These are phyloP conservation scores for Orthosia cruda DNA, from an alignment of 2,888 invertebrate genomes.

Conservation along the genomic window DNA sequence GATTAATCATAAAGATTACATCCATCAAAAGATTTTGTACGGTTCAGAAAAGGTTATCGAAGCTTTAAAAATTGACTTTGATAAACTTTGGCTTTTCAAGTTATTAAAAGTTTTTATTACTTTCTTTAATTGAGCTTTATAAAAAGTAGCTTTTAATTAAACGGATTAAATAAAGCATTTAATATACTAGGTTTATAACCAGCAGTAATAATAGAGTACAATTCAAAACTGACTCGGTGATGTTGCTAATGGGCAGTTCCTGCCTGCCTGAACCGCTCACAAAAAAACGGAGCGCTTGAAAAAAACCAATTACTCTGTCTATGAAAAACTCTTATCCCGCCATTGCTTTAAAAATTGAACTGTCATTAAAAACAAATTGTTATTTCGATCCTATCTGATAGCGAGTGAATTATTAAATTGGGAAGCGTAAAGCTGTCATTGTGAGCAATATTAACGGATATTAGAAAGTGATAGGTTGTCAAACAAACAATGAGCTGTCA, in stretches of 20 bases:
- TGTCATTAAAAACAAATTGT: constrained; percentile 61
- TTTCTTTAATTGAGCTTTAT: constrained; percentile 46
- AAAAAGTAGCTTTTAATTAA: constrained; percentile 4
- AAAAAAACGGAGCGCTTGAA: constrained; percentile 63
- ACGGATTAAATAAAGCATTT: constrained; percentile 1
- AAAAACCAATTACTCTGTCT: constrained; percentile 73
- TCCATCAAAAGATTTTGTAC: constrained; percentile 73
- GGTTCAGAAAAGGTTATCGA: constrained; percentile 74
- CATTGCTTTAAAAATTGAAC: constrained; percentile 67
- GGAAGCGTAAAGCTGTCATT: constrained; percentile 49
- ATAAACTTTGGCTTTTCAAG: constrained; percentile 54
- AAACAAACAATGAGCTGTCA: constrained; percentile 63
- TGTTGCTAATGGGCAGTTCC: constrained; percentile 65
- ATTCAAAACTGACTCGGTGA: constrained; percentile 42
- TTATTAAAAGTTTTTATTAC: constrained; percentile 53
- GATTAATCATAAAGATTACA: constrained; percentile 75
- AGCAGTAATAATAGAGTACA: constrained; percentile 30
- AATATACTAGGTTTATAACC: background rate
- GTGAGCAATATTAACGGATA: constrained; percentile 44
- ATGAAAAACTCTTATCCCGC: constrained; percentile 60
- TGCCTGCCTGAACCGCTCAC: constrained; percentile 37
- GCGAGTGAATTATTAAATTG: constrained; percentile 42
- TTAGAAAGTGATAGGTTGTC: constrained; percentile 62
- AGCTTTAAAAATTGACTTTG: constrained; percentile 65
- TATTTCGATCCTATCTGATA: constrained; percentile 43